These are phyloP conservation scores for Tholera decimalis DNA, from an alignment of 2,888 invertebrate species.

Conservation along the genomic window DNA sequence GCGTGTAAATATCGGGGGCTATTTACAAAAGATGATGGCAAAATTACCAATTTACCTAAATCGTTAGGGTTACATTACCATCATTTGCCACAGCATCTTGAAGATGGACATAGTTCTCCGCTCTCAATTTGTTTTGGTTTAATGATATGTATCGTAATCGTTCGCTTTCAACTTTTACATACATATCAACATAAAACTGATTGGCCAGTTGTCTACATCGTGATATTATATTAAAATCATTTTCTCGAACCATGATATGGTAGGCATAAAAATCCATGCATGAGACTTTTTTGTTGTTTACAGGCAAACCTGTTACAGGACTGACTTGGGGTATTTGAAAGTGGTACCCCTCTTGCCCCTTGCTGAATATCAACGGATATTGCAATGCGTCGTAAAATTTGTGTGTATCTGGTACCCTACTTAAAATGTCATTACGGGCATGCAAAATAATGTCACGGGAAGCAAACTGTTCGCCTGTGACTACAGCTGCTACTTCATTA, in stretches of 20 bases:
- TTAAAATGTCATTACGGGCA: neutral
- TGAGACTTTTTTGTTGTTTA: neutral
- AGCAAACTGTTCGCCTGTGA: neutral
- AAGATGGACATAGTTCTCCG: no score
- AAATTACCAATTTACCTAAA: no score
- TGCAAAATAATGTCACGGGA: neutral
- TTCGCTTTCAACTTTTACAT: no score
- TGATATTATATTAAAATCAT: constrained; percentile 2
- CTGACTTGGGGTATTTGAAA: neutral
- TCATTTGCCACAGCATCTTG: no score
- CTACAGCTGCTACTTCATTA: neutral
- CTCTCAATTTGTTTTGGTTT: no score
- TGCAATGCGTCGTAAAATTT: neutral
- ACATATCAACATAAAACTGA: no score
- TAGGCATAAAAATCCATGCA: constrained; percentile 17
- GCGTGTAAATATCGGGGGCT: no score
- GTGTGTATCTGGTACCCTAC: neutral
- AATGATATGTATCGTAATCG: no score
- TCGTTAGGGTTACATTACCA: no score
- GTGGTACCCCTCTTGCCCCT: neutral
- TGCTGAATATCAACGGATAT: neutral
- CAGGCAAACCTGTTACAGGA: neutral
- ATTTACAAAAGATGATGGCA: no score
- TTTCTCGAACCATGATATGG: neutral
- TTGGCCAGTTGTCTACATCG: neutral